Evolutionary conservation across 2,888 invertebrate genomes (phyloP), one percentile per base, ranked within the genome.

Genomic region (Tetheella fluctuosa): DNA sequence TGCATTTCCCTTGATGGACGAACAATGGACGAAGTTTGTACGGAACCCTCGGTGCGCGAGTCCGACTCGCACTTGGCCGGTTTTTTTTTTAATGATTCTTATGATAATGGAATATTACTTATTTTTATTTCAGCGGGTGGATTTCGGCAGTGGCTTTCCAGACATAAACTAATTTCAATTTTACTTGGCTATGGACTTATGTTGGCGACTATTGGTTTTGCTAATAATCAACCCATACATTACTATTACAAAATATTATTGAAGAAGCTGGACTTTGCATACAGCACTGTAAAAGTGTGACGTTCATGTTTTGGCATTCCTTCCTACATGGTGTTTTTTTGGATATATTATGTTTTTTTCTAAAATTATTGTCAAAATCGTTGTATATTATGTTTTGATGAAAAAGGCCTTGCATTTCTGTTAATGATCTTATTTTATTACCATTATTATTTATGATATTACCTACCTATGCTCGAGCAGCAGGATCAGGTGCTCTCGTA

Each of bases 111-210:
- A 39, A 39, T 10, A 10, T n/a, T n/a, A 15, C 15, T 15, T 13
- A 37, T n/a, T 39, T n/a, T n/a, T 39, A 48, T 85, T 89, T 67
- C 81, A 90, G 85, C 72, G 76, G 91, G 90, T 64, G 88, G 90
- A 64, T 62, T 93, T 56, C 84, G 90, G 25, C 89, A 89, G 57
- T 96, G 96, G 96, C 77, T 96, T 23, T 88, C 91, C 53, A 90
- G 90, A 66, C 94, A 96, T 81, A 95, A 95, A 78, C 88, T 95
- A 64, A 82, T 94, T 63, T 94, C 95, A 0, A 94, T 95, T 65
- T 85, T 96, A 57, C 89, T 95, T 58, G 94, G 95, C 23, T 96
- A 96, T 69, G 93, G 95, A 59, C 80, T 95, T 64, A 90, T 96
- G 81, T 82, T 96, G 62, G 94, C 94, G 20, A 94, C 95, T 12